Percentiles rank a stretch among this genome's conserved stretches.
Conservation (phyloP, 2,113 vertebrate genomes). For the Lathamus discolor region DNA sequence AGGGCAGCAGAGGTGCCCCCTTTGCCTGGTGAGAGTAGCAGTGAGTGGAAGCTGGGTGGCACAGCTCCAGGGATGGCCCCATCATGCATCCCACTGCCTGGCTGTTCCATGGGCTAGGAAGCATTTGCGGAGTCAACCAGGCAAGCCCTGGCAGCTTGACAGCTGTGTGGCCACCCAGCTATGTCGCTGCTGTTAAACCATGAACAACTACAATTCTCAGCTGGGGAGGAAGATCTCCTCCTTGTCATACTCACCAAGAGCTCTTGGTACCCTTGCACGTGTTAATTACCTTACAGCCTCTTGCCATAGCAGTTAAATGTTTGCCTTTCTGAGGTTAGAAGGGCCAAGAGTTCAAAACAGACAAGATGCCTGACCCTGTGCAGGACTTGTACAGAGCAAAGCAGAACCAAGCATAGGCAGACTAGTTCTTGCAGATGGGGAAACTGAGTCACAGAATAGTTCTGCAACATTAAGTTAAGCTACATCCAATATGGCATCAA, state of each 20-base stretch:
- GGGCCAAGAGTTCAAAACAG: neutral
- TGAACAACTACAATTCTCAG: neutral
- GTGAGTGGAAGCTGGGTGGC: neutral
- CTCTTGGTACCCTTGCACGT: neutral
- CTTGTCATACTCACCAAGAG: neutral
- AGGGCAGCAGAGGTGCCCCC: neutral
- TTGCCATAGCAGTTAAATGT: neutral
- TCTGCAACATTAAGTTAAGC: neutral
- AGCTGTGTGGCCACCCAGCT: neutral
- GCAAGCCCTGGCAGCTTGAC: neutral
- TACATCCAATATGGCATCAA: neutral
- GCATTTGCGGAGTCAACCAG: accelerated
- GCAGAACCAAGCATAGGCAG: neutral
- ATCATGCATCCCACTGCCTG: accelerated
- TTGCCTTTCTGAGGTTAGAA: neutral
- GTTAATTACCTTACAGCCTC: neutral
- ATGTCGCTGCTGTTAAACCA: neutral
- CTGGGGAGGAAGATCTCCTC: neutral
- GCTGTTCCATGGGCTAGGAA: accelerated
- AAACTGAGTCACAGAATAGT: neutral
- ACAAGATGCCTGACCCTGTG: neutral
- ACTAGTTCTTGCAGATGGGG: neutral
- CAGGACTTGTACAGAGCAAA: neutral
- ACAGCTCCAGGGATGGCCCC: neutral
- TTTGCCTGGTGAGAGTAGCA: neutral